phyloP scores from a whole-genome alignment of 2,113 vertebrate species.

The Neopipo cinnamomea region DNA sequence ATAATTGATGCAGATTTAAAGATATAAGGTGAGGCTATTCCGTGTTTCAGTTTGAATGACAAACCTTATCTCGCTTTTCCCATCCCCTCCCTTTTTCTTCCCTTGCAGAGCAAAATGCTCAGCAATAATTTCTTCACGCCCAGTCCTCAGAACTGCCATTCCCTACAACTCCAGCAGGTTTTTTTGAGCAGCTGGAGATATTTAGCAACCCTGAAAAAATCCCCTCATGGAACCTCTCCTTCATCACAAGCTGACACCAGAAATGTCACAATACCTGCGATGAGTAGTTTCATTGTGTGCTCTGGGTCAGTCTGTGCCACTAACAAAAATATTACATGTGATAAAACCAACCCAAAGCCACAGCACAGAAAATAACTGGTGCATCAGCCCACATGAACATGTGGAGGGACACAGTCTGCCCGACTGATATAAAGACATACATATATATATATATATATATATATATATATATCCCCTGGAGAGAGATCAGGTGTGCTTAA shows the following conservation, averaged over 20 bases:
- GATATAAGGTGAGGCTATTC: conserved; percentile 54
- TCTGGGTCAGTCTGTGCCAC: not conserved
- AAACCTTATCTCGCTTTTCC: conserved; percentile 58
- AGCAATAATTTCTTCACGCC: not conserved
- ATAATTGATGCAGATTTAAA: conserved; percentile 56
- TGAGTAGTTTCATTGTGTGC: accelerated
- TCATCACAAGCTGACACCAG: not conserved
- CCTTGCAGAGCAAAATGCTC: not conserved
- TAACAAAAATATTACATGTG: not conserved
- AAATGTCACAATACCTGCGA: not conserved
- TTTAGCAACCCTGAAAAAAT: not conserved
- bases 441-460: too few relatives aligned
- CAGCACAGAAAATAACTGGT: not conserved
- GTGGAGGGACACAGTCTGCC: not conserved
- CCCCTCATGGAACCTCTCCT: not conserved
- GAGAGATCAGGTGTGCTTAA: not conserved
- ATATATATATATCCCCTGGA: not conserved
- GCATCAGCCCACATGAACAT: not conserved
- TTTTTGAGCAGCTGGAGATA: not conserved
- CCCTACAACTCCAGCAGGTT: not conserved
- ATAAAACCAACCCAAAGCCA: not conserved
- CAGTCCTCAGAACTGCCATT: not conserved
- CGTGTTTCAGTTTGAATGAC: conserved; percentile 10
- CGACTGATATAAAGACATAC: not conserved
- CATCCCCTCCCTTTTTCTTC: conserved; percentile 56